These are phyloP conservation scores for Catalaphyllia jardinei DNA, from an alignment of 64 coral and sea anemone species.

Conservation along the genomic window DNA sequence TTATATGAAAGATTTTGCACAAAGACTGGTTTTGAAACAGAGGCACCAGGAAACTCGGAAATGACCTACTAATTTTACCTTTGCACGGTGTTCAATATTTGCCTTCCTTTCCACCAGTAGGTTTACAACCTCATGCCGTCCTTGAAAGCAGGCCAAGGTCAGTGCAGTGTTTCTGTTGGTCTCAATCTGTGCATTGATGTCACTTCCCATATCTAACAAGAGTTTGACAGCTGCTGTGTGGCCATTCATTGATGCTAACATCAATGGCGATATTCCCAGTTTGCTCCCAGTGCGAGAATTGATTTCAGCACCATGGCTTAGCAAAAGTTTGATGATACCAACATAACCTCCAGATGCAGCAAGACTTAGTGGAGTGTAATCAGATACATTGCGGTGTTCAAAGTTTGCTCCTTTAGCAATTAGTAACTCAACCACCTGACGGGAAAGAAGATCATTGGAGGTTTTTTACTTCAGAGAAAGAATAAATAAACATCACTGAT, in stretches of 20 bases:
- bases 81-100: slow-evolving; percentile 98
- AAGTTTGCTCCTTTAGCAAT: slow-evolving; percentile 94
- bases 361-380: slow-evolving; percentile 94
- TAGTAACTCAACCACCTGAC: slow-evolving; percentile 89
- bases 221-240: slow-evolving; percentile 97
- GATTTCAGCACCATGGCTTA: slow-evolving; percentile 92
- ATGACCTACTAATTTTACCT: slow-evolving; percentile 39
- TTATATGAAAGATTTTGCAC: no score
- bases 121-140: slow-evolving; percentile 94
- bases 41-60: no score
- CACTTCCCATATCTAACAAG: slow-evolving; percentile 91
- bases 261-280: slow-evolving; percentile 94
- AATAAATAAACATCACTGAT: no score
- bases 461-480: background rate
- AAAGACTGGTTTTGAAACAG: no score
- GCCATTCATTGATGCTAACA: slow-evolving; percentile 98
- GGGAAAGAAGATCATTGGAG: background rate
- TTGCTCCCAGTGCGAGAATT: slow-evolving; percentile 98
- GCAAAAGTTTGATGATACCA: slow-evolving; percentile 88
- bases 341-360: slow-evolving; percentile 97
- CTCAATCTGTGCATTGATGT: slow-evolving; percentile 99
- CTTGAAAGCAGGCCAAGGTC: slow-evolving; percentile 95
- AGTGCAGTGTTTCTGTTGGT: slow-evolving; percentile 95
- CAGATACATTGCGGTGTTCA: slow-evolving; percentile 96
- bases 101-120: slow-evolving; percentile 96